Evolutionary conservation across 2,888 invertebrate genomes (phyloP), one percentile per base, ranked within the genome.

Genomic region (Callyntrura sp.): DNA sequence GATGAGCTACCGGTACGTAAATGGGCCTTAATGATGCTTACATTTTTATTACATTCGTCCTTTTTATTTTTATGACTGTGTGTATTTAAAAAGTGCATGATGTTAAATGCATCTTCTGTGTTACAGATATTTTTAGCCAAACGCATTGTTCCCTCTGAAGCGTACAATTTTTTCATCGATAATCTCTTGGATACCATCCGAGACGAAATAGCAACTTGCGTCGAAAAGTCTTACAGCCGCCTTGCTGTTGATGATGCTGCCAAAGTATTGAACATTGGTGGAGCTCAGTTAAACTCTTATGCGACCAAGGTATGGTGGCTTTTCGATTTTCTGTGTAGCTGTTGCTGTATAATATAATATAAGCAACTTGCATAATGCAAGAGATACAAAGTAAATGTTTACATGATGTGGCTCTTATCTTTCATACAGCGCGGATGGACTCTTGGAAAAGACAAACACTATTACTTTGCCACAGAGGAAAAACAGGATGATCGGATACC

Each of bases 81-180:
- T n/a, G n/a, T n/a, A n/a, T n/a, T n/a, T n/a, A n/a, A n/a, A n/a
- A n/a, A n/a, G n/a, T n/a, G n/a, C n/a, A n/a, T 78, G 55, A 0
- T 43, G 4, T 0, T 78, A 78, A 23, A 14, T 23, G 55, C 8
- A 65, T n/a, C 35, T 17, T 35, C 17, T 43, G 9, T n/a, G 0
- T 35, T 95, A 91, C 93, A 95, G 95, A 98, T 98, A 86, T 98
- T 98, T 94, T 95, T 98, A 93, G 98, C 98, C 0, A 98, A 98
- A 96, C 98, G 97, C 28, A 98, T 98, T 95, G 99, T 99, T 5
- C 99, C 99, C 90, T 98, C 99, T 0, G 97, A 98, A 91, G 98
- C 97, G 91, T 99, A 99, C 95, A 98, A 97, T 91, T 97, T 98
- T 93, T 99, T 99, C 95, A 99, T 99, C 96, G 98, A 99, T 93